Evolutionary conservation across 2,888 invertebrate genomes (phyloP).

Genomic region (Yponomeuta malinellus): DNA sequence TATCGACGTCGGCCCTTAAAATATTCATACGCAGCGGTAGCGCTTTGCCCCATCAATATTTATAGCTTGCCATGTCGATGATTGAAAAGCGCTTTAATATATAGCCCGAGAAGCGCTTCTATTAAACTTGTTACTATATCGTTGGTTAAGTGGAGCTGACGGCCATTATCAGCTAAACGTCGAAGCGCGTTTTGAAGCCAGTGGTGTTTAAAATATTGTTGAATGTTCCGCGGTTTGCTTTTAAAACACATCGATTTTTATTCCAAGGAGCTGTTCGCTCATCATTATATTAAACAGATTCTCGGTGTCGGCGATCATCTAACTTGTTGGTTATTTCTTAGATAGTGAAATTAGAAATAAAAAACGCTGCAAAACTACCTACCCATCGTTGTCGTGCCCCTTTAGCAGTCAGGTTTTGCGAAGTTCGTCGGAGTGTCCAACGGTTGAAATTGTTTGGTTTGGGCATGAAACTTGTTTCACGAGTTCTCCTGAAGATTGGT

Average conservation of each 20-base stretch:
- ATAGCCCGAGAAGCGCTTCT: conserved; percentile 32
- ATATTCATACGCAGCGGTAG: conserved; percentile 52
- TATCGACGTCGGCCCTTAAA: conserved; percentile 43
- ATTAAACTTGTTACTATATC: neutral
- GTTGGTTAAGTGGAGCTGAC: conserved; percentile 1
- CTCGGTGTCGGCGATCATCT: neutral
- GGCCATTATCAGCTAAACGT: conserved; percentile 12
- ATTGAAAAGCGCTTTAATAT: conserved; percentile 32
- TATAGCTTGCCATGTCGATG: conserved; percentile 38
- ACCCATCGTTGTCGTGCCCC: neutral
- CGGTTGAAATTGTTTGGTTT: conserved; percentile 12
- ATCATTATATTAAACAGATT: conserved; percentile 1
- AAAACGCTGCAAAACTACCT: neutral
- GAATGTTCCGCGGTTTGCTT: neutral
- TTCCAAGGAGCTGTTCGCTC: neutral
- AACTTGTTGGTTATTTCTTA: neutral
- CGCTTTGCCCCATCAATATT: conserved; percentile 51
- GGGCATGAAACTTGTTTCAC: conserved; percentile 24
- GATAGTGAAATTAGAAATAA: neutral
- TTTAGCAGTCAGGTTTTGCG: conserved; percentile 10
- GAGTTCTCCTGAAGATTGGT: conserved; percentile 28
- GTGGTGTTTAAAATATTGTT: neutral
- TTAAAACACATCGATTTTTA: neutral
- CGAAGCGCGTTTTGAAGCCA: neutral
- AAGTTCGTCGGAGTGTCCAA: neutral